Evolutionary conservation across 2,888 invertebrate species (phyloP).

Genomic region (Spisula solida): DNA sequence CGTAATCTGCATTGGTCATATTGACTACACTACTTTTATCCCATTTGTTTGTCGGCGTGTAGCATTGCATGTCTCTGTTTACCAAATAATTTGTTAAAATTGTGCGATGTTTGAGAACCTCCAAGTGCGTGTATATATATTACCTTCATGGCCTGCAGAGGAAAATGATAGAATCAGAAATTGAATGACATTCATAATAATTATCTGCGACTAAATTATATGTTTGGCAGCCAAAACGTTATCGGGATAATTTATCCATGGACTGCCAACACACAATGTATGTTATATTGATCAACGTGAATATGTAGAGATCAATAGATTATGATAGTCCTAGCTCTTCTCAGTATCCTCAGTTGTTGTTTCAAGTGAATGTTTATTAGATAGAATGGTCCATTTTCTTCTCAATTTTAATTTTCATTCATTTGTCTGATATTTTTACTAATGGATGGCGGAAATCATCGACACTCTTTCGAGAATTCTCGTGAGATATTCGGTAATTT

Average conservation of each 20-base stretch:
- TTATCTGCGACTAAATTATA: not conserved
- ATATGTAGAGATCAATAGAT: not conserved
- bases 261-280: not conserved
- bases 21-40: no score
- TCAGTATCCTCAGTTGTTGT: not conserved
- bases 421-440: not conserved
- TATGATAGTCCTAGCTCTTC: not conserved
- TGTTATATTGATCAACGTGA: not conserved
- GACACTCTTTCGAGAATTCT: not conserved
- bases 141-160: no score
- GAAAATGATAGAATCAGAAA: no score
- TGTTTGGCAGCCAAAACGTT: not conserved
- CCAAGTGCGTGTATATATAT: no score
- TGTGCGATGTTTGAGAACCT: no score
- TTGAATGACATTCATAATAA: not conserved
- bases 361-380: not conserved
- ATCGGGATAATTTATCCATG: not conserved
- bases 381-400: not conserved
- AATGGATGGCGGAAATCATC: not conserved
- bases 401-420: not conserved
- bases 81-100: no score
- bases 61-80: no score
- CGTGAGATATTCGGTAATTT: not conserved
- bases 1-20: no score
- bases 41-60: no score